Evolutionary conservation across 2,797 vertebrate species (phyloP).

Genomic region (Trachurus trachurus): DNA sequence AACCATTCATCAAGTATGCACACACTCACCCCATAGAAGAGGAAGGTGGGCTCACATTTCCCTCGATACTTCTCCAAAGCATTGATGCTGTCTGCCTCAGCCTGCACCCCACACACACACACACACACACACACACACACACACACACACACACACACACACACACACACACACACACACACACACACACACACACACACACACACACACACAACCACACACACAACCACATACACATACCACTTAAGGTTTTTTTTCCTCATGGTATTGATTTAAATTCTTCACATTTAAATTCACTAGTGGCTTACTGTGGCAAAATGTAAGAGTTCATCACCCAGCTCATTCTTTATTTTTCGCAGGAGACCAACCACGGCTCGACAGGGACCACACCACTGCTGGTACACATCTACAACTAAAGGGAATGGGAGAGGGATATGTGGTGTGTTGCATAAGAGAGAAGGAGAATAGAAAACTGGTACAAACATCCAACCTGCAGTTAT

Average conservation of each 20-base stretch:
- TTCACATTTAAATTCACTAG: neutral
- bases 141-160: no score
- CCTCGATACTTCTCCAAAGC: slow-evolving; percentile 91
- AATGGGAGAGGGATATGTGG: neutral
- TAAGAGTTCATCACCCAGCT: slow-evolving; percentile 89
- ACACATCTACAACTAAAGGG: slow-evolving; percentile 91
- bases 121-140: neutral
- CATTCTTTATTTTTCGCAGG: slow-evolving; percentile 93
- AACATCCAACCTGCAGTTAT: slow-evolving; percentile 52
- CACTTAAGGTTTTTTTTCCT: neutral
- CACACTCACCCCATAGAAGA: slow-evolving; percentile 91
- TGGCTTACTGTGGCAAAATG: slow-evolving; percentile 93
- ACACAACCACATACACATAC: neutral
- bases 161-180: no score
- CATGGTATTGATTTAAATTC: neutral
- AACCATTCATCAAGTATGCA: slow-evolving; percentile 2
- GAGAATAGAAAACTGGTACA: neutral
- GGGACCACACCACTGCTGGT: slow-evolving; percentile 96
- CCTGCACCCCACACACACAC: slow-evolving; percentile 79
- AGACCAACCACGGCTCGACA: slow-evolving; percentile 92
- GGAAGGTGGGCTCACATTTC: slow-evolving; percentile 94
- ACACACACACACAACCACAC: no score
- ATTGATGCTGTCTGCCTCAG: slow-evolving; percentile 92
- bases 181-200: slow-evolving; percentile 1
- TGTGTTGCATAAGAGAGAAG: no score